Conservation (phyloP, 2,113 vertebrate genomes). For the Dipodomys merriami region DNA sequence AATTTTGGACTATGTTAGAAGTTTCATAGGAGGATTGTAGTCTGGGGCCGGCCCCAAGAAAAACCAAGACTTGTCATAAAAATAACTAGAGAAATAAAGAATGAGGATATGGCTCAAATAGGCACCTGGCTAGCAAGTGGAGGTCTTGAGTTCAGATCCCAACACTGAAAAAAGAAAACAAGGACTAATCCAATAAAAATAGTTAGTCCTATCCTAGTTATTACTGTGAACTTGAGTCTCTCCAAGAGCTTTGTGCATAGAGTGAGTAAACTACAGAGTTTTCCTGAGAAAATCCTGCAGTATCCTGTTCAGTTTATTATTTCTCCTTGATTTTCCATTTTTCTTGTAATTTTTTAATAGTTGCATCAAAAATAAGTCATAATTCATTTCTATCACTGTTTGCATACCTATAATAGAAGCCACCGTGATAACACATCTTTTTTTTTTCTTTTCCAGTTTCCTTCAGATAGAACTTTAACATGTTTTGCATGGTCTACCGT, state of each 20-base stretch:
- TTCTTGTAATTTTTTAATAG: slow-evolving; percentile 6
- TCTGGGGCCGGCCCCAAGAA: too few species aligned
- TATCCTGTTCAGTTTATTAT: neutral
- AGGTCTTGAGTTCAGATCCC: too few species aligned
- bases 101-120: too few species aligned
- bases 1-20: too few species aligned
- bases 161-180: neutral
- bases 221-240: neutral
- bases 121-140: too few species aligned
- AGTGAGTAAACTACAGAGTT: neutral
- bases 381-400: neutral
- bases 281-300: neutral
- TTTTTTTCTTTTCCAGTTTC: neutral
- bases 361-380: neutral
- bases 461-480: neutral
- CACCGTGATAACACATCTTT: neutral
- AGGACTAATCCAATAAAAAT: neutral
- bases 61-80: too few species aligned
- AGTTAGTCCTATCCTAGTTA: neutral
- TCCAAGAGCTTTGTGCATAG: neutral
- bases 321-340: slow-evolving; percentile 5
- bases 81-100: too few species aligned
- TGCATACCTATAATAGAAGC: neutral
- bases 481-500: neutral
- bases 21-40: too few species aligned